phyloP scores from a whole-genome alignment of 2,888 invertebrate species.

The Teleogryllus oceanicus region DNA sequence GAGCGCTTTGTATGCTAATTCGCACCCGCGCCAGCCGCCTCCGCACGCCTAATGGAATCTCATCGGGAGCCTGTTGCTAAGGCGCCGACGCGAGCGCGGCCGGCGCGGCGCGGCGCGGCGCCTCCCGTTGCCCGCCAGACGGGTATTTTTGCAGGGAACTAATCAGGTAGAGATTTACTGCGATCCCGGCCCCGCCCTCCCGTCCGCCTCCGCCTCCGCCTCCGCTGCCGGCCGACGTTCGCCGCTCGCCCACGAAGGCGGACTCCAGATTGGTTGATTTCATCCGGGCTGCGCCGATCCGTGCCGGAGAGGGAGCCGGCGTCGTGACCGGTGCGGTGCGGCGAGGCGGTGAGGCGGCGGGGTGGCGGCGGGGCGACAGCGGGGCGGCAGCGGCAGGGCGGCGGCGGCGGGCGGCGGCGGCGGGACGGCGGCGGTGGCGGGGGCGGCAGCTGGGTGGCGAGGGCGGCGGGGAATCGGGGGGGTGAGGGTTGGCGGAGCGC shows the following conservation, averaged over 20 bases:
- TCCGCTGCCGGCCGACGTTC: neutral
- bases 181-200: neutral
- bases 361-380: too few relatives aligned
- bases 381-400: too few relatives aligned
- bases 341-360: too few relatives aligned
- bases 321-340: too few relatives aligned
- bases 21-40: neutral
- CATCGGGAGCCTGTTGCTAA: neutral
- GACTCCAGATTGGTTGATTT: neutral
- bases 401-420: too few relatives aligned
- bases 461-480: too few relatives aligned
- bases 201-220: neutral
- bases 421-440: too few relatives aligned
- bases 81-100: neutral
- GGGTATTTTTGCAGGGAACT: neutral
- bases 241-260: neutral
- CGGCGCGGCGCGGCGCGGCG: neutral
- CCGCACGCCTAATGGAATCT: neutral
- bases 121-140: neutral
- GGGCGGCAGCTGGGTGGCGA: too few relatives aligned
- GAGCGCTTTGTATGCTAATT: neutral
- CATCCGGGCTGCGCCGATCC: too few relatives aligned
- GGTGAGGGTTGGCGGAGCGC: too few relatives aligned
- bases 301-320: too few relatives aligned
- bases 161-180: neutral